Evolutionary conservation across 2,888 invertebrate species (phyloP).

Genomic region (Deilephila porcellus): DNA sequence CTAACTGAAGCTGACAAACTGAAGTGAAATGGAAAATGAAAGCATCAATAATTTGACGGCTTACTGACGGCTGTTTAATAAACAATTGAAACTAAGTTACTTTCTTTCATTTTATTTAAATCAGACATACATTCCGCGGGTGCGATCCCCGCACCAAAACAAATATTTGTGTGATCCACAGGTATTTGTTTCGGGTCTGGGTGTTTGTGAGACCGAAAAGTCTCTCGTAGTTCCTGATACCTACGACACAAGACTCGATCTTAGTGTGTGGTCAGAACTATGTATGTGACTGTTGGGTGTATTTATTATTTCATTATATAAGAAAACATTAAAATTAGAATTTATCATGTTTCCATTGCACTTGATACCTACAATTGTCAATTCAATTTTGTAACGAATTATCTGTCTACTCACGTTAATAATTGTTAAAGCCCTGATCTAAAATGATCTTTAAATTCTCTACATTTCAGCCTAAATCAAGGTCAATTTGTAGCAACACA

Average conservation of each 20-base stretch:
- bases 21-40: slow-evolving; percentile 33
- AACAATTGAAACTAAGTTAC: slow-evolving; percentile 34
- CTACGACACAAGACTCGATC: too few relatives aligned
- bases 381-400: neutral
- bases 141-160: too few relatives aligned
- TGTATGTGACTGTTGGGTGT: too few relatives aligned
- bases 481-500: neutral
- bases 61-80: slow-evolving; percentile 57
- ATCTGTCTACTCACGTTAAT: neutral
- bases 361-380: neutral
- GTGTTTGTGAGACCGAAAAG: too few relatives aligned
- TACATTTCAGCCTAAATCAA: slow-evolving; percentile 9
- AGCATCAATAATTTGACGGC: slow-evolving; percentile 44
- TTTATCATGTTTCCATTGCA: neutral
- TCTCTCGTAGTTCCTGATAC: too few relatives aligned
- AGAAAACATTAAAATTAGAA: neutral
- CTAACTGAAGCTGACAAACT: slow-evolving; percentile 42
- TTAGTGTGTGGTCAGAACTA: too few relatives aligned
- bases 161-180: too few relatives aligned
- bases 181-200: too few relatives aligned
- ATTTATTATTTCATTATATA: too few relatives aligned
- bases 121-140: too few relatives aligned
- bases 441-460: neutral
- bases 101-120: slow-evolving; percentile 5
- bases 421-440: neutral